A percentile compares a stretch with the other conserved stretches of the same genome.
These are phyloP conservation scores for Nymphicus hollandicus DNA, from an alignment of 2,113 vertebrate species.

Conservation along the genomic window DNA sequence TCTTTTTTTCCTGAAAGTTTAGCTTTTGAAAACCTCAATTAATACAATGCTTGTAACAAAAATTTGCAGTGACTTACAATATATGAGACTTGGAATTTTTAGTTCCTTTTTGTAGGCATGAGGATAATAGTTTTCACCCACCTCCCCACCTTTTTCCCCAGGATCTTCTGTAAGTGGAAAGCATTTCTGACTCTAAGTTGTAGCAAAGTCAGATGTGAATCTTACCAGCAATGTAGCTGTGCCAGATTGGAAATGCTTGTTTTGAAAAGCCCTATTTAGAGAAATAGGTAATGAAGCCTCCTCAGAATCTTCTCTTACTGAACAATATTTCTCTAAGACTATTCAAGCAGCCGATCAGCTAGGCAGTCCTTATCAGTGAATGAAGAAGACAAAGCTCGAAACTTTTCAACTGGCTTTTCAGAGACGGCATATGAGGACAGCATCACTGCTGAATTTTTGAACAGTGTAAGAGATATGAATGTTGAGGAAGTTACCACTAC, in stretches of 20 bases:
- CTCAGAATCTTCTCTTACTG: background rate
- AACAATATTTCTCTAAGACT: background rate
- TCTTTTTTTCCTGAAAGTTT: background rate
- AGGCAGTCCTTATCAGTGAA: background rate
- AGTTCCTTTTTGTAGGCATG: background rate
- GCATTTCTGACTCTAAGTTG: background rate
- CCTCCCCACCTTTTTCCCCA: background rate
- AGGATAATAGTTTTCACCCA: background rate
- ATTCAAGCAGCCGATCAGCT: background rate
- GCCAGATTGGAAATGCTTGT: background rate
- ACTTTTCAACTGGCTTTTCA: background rate
- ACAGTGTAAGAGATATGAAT: conserved; percentile 59
- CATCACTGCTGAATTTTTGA: conserved; percentile 37
- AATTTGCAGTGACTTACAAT: background rate
- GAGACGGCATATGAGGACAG: background rate
- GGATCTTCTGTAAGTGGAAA: background rate
- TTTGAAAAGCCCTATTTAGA: background rate
- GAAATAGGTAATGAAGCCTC: background rate
- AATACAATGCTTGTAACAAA: background rate
- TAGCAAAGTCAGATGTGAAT: background rate
- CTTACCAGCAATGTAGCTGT: background rate
- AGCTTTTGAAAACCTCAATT: background rate
- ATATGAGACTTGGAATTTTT: background rate
- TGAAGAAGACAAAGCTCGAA: background rate
- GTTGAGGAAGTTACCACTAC: conserved; percentile 51